Base-by-base conservation (phyloP, 2,113 vertebrate genomes). In the Melierax canorus region DNA sequence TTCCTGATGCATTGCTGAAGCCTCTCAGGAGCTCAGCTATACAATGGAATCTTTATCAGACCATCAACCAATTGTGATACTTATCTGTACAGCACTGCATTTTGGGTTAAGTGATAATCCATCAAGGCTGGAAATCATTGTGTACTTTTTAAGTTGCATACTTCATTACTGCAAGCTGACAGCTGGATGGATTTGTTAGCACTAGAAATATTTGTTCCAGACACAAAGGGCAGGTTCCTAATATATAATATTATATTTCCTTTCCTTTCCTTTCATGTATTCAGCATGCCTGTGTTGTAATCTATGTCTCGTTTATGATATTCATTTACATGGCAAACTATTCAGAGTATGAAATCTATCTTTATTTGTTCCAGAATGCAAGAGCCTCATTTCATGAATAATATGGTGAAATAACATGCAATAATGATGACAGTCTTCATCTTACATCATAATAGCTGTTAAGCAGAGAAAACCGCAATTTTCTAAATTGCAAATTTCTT, bases 31-130 rank as follows among this genome's bases (percentile, higher is more conserved):
- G 82, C 82, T 88, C 82, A 80, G 95, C 92, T 92, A 55, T 93
- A 93, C 93, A 97, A 97, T 97, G 90, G 96, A 97, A 97, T 96
- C 95, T 97, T 94, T 94, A 96, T 94, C 95, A 97, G 95, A 83
- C 79, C 90, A 96, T 96, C 96, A 95, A 80, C 58, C 90, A 95
- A 93, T 96, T 96, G 93, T 92, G 95, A 97, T 97, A 92, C 92
- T 93, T 97, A 97, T 95, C 97, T 97, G 50, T 88, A 93, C 90
- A 94, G 67, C 64, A 0, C 5, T 93, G 93, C 78, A 94, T 96
- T 96, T 96, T 94, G 82, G 96, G 92, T 88, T 96, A 96, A 96
- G 95, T 93, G 90, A 97, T 95, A 93, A 97, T 95, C 88, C 87
- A 95, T 96, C 96, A 94, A 96, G 67, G 86, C 88, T 96, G 77